These are phyloP conservation scores for Pseudocheirus occidentalis DNA, from an alignment of 2,797 vertebrate genomes.

Conservation along the genomic window DNA sequence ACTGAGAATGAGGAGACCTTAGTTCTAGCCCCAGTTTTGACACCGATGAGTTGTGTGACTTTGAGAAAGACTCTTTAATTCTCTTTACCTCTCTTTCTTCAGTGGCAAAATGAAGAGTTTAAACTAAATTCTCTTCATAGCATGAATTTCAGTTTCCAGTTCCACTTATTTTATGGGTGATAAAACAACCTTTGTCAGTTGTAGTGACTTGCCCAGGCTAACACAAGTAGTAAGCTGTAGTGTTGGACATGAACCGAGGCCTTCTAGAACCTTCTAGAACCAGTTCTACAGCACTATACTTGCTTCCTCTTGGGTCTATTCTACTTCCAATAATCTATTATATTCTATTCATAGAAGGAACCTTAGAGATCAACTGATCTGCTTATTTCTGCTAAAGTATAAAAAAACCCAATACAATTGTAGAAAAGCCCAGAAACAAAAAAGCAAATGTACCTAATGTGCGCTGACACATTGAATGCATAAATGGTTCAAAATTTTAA, in stretches of 20 bases:
- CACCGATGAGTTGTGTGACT: background rate
- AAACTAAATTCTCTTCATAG: background rate
- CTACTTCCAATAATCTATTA: background rate
- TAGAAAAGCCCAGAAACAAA: background rate
- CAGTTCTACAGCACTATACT: background rate
- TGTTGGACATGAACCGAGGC: background rate
- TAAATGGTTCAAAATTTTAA: background rate
- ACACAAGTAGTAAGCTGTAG: background rate
- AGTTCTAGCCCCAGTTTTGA: background rate
- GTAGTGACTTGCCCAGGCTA: background rate
- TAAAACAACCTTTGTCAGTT: background rate
- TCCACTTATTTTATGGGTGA: background rate
- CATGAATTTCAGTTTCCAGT: background rate
- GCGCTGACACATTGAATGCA: background rate
- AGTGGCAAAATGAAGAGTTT: background rate
- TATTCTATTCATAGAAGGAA: background rate
- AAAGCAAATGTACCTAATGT: background rate
- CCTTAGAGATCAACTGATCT: background rate
- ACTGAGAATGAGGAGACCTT: background rate
- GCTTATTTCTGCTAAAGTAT: background rate
- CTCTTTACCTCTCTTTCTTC: background rate
- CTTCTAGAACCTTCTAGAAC: too few relatives aligned
- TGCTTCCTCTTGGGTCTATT: background rate
- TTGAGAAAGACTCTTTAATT: background rate
- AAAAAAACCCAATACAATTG: background rate